Evolutionary conservation across 2,113 vertebrate species (phyloP), one percentile per base, ranked within the genome.

Genomic region (Blennius ocellaris): DNA sequence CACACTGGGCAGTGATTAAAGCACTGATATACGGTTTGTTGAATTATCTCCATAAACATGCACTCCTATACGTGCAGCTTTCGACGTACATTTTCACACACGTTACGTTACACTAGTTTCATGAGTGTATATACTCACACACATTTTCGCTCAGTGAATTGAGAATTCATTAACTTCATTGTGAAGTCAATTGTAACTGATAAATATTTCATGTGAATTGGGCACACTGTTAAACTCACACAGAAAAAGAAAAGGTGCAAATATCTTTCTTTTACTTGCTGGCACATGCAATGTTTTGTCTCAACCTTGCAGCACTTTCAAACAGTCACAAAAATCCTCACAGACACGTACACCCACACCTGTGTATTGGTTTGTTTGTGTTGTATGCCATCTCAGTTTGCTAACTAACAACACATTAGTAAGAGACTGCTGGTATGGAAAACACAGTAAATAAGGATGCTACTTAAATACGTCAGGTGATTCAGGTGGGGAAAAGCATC

Each of bases 181-280:
- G 44, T 80, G 83, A 82, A 71, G 47, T 63, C 54, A 81, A 67
- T 73, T 44, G 47, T 70, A 85, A 73, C 72, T 71, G 70, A 85
- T 82, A 84, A 89, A 89, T 89, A 87, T 86, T 79, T 81, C 59
- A 82, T 69, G 49, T 50, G 62, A 73, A 58, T 45, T 60, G 54
- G 41, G 40, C 62, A 48, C 49, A 64, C 58, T 58, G 55, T 81
- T 76, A 76, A 82, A 71, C 67, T 76, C 57, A 69, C 77, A 50
- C n/a, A 5, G 21, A 4, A 4, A 30, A 30, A 58, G 39, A 76
- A 79, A 73, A 69, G 71, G 73, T 79, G 78, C 47, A 69, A 78
- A 69, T 38, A 55, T 54, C 52, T 12, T 43, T 10, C 17, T 41
- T 66, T 43, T 21, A 55, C 54, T 61, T 57, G 8, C 40, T 30